Evolutionary conservation across 2,888 invertebrate species (phyloP), one percentile per base, ranked within the genome.

Genomic region (Agriopis marginaria): DNA sequence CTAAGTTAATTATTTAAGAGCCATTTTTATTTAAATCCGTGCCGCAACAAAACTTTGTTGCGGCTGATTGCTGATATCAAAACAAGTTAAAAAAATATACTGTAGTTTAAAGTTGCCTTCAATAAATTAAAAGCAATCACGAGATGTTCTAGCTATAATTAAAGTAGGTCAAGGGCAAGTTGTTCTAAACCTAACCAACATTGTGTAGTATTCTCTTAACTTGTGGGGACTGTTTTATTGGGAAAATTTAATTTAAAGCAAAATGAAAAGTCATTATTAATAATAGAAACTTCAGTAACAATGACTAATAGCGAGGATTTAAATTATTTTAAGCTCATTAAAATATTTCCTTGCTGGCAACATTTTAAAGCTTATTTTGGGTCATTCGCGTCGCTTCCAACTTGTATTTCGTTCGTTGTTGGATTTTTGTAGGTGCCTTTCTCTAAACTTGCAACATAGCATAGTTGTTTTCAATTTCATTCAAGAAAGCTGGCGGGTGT

Each of bases 401-500:
- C 91, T 92, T 91, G 90, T 91, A 90, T 89, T 92, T 91, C 90
- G 87, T 87, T 89, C 84, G 87, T 64, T 55, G 86, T 90, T 88
- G 85, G 86, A 86, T 88, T 91, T 90, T 90, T 89, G 86, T 93
- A 89, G 91, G 92, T 93, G 94, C 94, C 94, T 94, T 93, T 93
- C 93, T 91, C 92, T 93, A 92, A 92, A 93, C 93, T 93, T 93
- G 92, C 93, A 92, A 92, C 92, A 91, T 92, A 92, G 88, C 87
- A 84, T 90, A 91, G 87, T 90, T 90, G 91, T 93, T 93, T 93
- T 93, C 87, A 91, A 89, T 91, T 85, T 85, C 82, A 81, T 84
- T 84, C 76, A 92, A 90, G 93, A 93, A 94, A 94, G 94, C 93
- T 94, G 93, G 94, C 93, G 93, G 94, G 93, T 93, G 94, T 93